Percentiles rank a stretch among this genome's conserved stretches.
phyloP scores from a whole-genome alignment of 2,797 vertebrate genomes.

The Myotis vivesi region DNA sequence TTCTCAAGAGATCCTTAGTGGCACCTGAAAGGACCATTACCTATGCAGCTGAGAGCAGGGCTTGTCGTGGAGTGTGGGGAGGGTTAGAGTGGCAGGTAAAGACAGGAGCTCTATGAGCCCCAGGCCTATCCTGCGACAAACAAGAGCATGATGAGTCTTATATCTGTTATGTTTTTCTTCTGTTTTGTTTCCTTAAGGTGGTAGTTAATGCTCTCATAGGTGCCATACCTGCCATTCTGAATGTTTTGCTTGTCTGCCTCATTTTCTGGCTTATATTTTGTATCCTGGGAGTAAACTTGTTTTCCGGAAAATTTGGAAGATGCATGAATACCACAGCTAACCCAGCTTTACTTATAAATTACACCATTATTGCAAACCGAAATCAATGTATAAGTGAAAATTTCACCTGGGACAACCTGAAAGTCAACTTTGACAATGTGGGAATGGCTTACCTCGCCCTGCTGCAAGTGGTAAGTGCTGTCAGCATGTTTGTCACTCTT shows the following conservation, averaged over 20 bases:
- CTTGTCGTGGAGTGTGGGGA: neutral
- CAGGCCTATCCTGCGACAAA: neutral
- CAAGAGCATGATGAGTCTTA: accelerated
- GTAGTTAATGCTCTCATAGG: constrained; percentile 84
- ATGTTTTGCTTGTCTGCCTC: constrained; percentile 85
- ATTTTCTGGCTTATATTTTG: constrained; percentile 88
- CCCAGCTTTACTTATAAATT: accelerated
- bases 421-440: constrained; percentile 85
- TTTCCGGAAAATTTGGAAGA: constrained; percentile 79
- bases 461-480: constrained; percentile 84
- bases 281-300: constrained; percentile 81
- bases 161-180: neutral
- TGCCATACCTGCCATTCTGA: constrained; percentile 85
- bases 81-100: neutral
- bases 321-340: constrained; percentile 32
- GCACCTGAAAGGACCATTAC: neutral
- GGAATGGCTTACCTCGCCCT: constrained; percentile 84
- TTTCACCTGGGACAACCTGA: constrained; percentile 60
- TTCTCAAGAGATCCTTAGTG: neutral
- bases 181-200: constrained; percentile 76
- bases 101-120: neutral
- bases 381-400: accelerated
- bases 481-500: neutral
- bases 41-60: neutral
- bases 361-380: accelerated